Base-by-base conservation (phyloP, 2,888 invertebrate genomes). In the Crematogaster levior region DNA sequence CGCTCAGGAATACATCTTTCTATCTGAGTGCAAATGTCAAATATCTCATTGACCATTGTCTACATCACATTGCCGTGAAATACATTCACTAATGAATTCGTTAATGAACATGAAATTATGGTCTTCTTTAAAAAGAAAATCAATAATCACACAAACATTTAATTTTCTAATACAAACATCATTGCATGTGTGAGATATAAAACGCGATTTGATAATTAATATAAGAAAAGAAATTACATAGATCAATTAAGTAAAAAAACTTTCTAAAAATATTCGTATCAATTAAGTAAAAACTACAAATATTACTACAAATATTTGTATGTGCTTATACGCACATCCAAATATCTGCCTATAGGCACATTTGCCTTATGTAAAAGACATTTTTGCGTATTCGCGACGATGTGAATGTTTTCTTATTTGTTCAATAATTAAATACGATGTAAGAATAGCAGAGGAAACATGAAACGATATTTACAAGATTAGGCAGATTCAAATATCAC, bases 41-140 rank as follows among this genome's bases (percentile, higher is more conserved):
- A 70, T 82, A 86, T 82, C 24, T 85, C 83, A 72, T 80, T 83
- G 70, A 84, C 53, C 82, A 87, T 75, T 85, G 83, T 51, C 79
- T 73, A 80, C 73, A 81, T 72, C 34, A 30, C 37, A 84, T 66
- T 81, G 51, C 63, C 68, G 56, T 74, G 51, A 82, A 40, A n/a
- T 51, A 84, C 63, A 83, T 84, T 81, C 53, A 66, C 83, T 83
- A 82, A 72, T 80, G 56, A 82, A 53, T 34, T 70, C 60, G 79
- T 82, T 86, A 80, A 70, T 75, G 80, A 18, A 58, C 68, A 65
- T 83, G 43, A 87, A 82, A 51, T 43, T 84, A 60, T 53, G 77
- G 9, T 63, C 30, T 24, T 72, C 60, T 34, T 21, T 66, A 66
- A 37, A 51, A 63, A 74, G 73, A 18, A 43, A 73, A 60, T n/a